Base-by-base conservation (phyloP, 2,113 vertebrate genomes). In the Corythornis madagascariensis region DNA sequence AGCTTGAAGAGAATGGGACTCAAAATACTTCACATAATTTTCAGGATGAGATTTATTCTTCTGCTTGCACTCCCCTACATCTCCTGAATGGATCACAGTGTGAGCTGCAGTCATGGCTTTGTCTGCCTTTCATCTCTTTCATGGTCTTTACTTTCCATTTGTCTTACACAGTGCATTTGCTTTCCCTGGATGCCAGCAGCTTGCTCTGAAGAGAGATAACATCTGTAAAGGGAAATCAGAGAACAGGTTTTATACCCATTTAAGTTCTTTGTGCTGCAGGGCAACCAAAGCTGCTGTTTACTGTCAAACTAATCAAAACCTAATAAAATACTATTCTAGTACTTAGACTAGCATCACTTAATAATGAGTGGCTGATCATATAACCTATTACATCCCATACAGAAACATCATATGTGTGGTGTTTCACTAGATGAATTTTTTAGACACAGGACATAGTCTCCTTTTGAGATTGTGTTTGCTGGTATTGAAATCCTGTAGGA, bases 11-110 rank as follows among this genome's bases (percentile, higher is more conserved):
- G 45, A 78, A 56, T 0, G 0, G 29, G 26, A 77, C 9, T 25
- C 0, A 0, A 83, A 77, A 25, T 29, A 45, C 10, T 64, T 43
- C 8, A 45, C 4, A 7, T n/a, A 0, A 33, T 73, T 82, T 79
- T 82, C 66, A 45, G 38, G 42, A 66, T 35, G 6, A 20, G 21
- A 43, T 60, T 82, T 84, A 61, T 67, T 83, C 42, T 66, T 85
- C 29, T 53, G 11, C 31, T 78, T 72, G 16, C 40, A 55, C 16
- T 55, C 11, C 63, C 25, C 35, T 82, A n/a, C 14, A 42, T 82
- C 25, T 47, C 35, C 42, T 75, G 66, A 38, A 25, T 24, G 25
- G 42, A 67, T 66, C 26, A 33, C 19, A 48, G 42, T 28, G 35
- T 21, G 55, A 77, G 33, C 24, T 69, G n/a, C 22, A 63, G 47